These are phyloP conservation scores for Eulemur rufifrons DNA, from an alignment of 2,113 vertebrate species.

Conservation along the genomic window DNA sequence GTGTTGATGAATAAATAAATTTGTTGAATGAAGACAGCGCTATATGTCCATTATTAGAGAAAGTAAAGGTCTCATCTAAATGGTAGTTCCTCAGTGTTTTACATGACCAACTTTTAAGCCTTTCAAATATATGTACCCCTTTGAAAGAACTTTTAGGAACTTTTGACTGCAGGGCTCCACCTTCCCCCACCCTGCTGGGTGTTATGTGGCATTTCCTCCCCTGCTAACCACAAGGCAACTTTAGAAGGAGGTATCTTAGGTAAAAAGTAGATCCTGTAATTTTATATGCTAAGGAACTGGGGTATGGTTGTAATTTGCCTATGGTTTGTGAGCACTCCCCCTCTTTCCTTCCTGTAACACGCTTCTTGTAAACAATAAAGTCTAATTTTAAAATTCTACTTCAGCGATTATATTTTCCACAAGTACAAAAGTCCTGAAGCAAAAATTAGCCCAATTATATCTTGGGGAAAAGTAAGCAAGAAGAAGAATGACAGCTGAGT, in stretches of 20 bases:
- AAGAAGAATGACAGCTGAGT: background rate
- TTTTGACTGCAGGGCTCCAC: background rate
- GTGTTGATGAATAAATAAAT: background rate
- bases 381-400: conserved; percentile 61
- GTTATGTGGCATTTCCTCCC: background rate
- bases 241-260: background rate
- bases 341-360: conserved; percentile 64
- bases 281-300: conserved; percentile 17
- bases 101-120: background rate
- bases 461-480: background rate
- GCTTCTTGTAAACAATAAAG: conserved; percentile 33
- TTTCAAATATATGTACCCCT: background rate
- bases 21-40: background rate
- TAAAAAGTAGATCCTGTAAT: conserved; percentile 29
- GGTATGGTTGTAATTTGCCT: conserved; percentile 5
- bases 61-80: background rate
- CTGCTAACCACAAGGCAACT: conserved; percentile 48
- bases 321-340: background rate
- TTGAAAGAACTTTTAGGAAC: background rate
- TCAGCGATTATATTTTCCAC: conserved; percentile 51
- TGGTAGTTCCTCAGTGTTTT: background rate
- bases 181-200: background rate
- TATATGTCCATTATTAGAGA: background rate
- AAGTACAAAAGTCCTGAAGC: conserved; percentile 17
- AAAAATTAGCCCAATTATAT: background rate